Base-by-base conservation (phyloP, 2,113 vertebrate species). In the Carollia perspicillata region DNA sequence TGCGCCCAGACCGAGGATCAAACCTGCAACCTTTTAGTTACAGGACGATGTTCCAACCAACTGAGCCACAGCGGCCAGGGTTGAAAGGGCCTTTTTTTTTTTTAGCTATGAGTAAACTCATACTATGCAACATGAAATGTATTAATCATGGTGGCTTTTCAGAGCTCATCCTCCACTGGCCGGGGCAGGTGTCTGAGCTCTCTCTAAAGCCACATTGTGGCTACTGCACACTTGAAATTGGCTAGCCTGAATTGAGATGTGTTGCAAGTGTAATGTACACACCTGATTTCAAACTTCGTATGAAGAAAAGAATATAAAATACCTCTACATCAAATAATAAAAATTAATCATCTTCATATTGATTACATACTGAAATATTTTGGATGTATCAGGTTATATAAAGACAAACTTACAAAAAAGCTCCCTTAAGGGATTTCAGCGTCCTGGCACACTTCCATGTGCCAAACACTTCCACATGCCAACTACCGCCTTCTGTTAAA, bases 341-440 rank as follows among this genome's bases (percentile, higher is more conserved):
- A 81, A 30, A 66, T 69, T 83, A 89, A 60, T 80, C 87, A 85
- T 71, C 83, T 89, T 95, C 40, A 90, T 86, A 93, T 77, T 44
- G 30, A 60, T 89, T 66, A 75, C 35, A 79, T 92, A 35, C 69
- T 87, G 84, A 87, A 80, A 84, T 90, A 95, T 55, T 78, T 72
- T 37, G 47, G 63, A 55, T 84, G 74, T 35, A 49, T 30, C 37
- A 18, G 13, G 40, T 69, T 93, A 93, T 90, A 80, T 49, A 94
- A 92, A 88, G 28, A 44, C 88, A 92, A 92, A 97, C 18, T 93
- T 92, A 89, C 12, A 66, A 49, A 71, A 90, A 94, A 23, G 13
- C 63, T 80, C 66, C 87, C 80, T 88, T 55, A 65, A 90, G 80
- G 84, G 65, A 90, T 85, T 96, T 66, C 51, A 87, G 85, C 33